A percentile compares a stretch with the other conserved stretches of the same genome.
Conservation (phyloP, 2,888 invertebrate genomes). For the Bhutanitis thaidina region DNA sequence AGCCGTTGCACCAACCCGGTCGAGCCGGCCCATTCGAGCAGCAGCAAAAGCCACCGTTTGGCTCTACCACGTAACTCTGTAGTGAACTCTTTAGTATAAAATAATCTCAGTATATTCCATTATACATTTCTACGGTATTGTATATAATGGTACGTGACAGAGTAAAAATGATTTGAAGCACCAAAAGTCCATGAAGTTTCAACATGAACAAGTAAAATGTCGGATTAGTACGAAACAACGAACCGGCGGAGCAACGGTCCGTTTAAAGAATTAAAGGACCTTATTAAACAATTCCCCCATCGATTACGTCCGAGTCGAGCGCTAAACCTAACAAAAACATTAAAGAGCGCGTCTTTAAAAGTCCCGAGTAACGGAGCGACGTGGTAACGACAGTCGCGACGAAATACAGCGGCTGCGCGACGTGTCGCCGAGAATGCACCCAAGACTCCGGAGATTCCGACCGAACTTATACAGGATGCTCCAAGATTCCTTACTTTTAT, state of each 20-base stretch:
- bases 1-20: too few species aligned
- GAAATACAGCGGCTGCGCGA: constrained; percentile 28
- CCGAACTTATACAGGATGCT: constrained; percentile 18
- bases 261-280: constrained; percentile 16
- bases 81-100: too few species aligned
- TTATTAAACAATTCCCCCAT: constrained; percentile 19
- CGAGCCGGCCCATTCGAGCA: too few species aligned
- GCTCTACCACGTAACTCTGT: too few species aligned
- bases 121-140: too few species aligned
- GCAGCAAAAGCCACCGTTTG: too few species aligned
- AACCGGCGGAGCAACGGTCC: constrained; percentile 7
- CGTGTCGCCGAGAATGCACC: constrained; percentile 66
- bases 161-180: too few species aligned
- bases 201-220: too few species aligned
- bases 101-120: too few species aligned
- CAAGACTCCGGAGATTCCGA: constrained; percentile 52
- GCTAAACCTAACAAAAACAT: constrained; percentile 4
- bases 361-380: constrained; percentile 7
- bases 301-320: constrained; percentile 13
- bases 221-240: background rate
- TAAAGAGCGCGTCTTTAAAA: background rate
- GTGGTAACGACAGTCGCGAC: background rate
- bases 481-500: background rate
- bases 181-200: too few species aligned
- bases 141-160: too few species aligned